These are phyloP conservation scores for Leontocebus nigricollis DNA, from an alignment of 2,797 vertebrate species.

Conservation along the genomic window DNA sequence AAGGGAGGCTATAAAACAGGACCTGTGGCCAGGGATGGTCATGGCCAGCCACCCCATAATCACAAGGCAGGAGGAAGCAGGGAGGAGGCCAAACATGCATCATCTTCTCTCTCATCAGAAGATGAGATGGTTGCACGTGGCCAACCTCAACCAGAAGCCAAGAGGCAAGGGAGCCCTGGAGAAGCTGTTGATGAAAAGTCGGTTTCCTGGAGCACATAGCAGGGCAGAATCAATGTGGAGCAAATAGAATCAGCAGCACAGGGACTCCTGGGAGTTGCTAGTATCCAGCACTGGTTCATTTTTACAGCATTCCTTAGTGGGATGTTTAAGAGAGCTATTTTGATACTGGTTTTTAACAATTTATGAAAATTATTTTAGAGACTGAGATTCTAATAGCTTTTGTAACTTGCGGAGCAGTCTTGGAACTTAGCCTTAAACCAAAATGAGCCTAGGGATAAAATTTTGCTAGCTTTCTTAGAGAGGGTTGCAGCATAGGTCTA, in stretches of 20 bases:
- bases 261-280: neutral
- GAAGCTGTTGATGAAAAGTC: neutral
- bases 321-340: neutral
- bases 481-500: neutral
- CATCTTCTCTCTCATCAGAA: neutral
- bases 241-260: neutral
- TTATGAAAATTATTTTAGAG: neutral
- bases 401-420: neutral
- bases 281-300: accelerated
- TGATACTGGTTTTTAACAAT: neutral
- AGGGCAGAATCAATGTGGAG: neutral
- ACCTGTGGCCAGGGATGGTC: neutral
- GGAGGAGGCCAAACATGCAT: accelerated
- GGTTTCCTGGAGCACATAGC: neutral
- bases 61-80: neutral
- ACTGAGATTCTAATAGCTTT: neutral
- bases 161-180: neutral
- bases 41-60: neutral
- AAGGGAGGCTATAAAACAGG: neutral
- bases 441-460: neutral
- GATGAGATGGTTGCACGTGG: neutral
- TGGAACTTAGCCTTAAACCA: slow-evolving; percentile 4
- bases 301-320: neutral
- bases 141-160: neutral
- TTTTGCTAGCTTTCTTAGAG: neutral